A percentile compares a stretch with the other conserved stretches of the same genome.
Conservation (phyloP, 2,113 vertebrate species). For the Blennius ocellaris region DNA sequence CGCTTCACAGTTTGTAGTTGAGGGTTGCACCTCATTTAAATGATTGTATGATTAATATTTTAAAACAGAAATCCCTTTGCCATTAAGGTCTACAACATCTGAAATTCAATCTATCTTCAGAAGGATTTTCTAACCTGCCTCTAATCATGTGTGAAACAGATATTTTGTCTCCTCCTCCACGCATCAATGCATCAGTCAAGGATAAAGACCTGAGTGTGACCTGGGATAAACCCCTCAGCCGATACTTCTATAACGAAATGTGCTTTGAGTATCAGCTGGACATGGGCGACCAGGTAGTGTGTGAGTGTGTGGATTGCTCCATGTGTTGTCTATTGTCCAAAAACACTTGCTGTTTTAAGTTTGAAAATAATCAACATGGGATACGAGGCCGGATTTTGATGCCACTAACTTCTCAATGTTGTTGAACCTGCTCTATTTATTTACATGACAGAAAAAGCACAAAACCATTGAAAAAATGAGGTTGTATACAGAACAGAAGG, state of each 20-base stretch:
- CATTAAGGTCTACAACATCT: background rate
- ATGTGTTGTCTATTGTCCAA: background rate
- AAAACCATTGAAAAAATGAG: accelerated
- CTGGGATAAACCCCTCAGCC: slow-evolving; percentile 39
- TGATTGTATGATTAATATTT: too few relatives aligned
- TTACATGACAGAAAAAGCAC: slow-evolving; percentile 19
- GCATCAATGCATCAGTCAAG: slow-evolving; percentile 40
- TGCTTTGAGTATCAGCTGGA: slow-evolving; percentile 65
- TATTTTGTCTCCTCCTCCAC: slow-evolving; percentile 49
- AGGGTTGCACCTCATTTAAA: too few relatives aligned
- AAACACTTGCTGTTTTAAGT: background rate
- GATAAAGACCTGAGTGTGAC: slow-evolving; percentile 37
- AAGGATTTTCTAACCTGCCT: background rate
- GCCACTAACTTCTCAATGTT: slow-evolving; percentile 7
- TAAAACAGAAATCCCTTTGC: background rate
- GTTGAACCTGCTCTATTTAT: background rate
- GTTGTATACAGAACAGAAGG: background rate
- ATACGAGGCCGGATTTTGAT: background rate
- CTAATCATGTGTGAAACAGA: slow-evolving; percentile 44
- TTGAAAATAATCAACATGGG: background rate
- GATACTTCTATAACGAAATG: accelerated
- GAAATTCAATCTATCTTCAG: background rate
- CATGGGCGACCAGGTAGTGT: slow-evolving; percentile 50
- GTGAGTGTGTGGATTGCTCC: background rate
- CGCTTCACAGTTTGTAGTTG: too few relatives aligned